Evolutionary conservation across 2,797 vertebrate genomes (phyloP), one percentile per base, ranked within the genome.

Genomic region (Amniataba percoides): DNA sequence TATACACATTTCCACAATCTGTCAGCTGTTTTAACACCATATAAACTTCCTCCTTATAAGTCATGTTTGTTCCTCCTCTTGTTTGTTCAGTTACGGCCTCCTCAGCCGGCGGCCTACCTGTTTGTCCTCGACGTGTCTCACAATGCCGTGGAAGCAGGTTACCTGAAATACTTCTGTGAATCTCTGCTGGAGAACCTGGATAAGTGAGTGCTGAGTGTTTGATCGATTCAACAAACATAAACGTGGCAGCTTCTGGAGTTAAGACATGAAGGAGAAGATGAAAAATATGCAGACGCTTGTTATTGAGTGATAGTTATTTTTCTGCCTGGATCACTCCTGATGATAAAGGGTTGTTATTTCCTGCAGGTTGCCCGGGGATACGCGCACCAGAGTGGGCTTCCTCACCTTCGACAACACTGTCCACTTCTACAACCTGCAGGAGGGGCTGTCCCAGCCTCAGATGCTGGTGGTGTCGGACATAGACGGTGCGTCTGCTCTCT

Each of bases 391-490:
- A 78, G 95, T 99, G 85, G 98, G 98, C 61, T 99, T 99, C 78
- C 93, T 99, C 91, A 99, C 98, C 0, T 99, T 99, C 78, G 97
- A 99, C 93, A 97, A 95, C 94, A 98, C 97, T 69, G 91, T 99
- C 93, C 98, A 99, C 85, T 99, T 99, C 92, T 99, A 99, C 93
- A 98, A 98, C 91, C 94, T 99, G 79, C 98, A 99, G 90, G 97
- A 98, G 90, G 97, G 97, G 23, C 93, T 99, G 60, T 98, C 98
- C 0, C 98, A 98, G 92, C 98, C 98, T 5, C 98, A 99, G 86
- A 99, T 99, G 98, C 92, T 99, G 81, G 96, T 99, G 88, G 97
- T 99, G 36, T 98, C 98, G 0, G 98, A 99, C 89, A 96, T 99
- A 15, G 97, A 99, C 19, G 98, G 98, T 99, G 95, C 84, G 93